Base-by-base conservation (phyloP, 2,888 invertebrate species). In the Vannuccia rotundouncinata region DNA sequence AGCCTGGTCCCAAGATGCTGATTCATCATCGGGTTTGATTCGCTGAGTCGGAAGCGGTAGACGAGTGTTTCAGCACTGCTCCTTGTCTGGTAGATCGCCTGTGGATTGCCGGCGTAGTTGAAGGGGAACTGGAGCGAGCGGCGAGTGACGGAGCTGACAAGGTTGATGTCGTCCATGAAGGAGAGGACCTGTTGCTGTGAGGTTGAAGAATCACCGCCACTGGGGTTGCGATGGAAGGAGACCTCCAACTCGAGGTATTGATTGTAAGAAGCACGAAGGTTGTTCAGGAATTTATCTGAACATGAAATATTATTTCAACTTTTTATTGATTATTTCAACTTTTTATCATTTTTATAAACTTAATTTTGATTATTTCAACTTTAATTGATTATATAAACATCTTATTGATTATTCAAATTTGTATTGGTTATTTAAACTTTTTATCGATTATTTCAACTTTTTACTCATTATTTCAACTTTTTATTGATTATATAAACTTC, bases 261-360 rank as follows among this genome's bases (percentile, higher is more conserved):
- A 77, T 77, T 77, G 27, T 77, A 77, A n/a, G 31, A 31, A 17
- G 45, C 29, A 31, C 77, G 30, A 2, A 30, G 77, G n/a, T 77
- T 45, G 13, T 2, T 31, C 5, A 77, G 77, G 45, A 59, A 77
- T 31, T 77, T 77, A 30, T 45, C 77, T 77, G 27, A 17, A 74
- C 29, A 13, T n/a, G 29, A 10, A 73, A 73, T 17, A 22, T 13
- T 59, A 17, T n/a, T n/a, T n/a, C n/a, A n/a, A n/a, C n/a, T n/a
- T n/a, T n/a, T n/a, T n/a, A n/a, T n/a, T n/a, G n/a, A n/a, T n/a
- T n/a, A n/a, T n/a, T n/a, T n/a, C n/a, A n/a, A n/a, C n/a, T n/a
- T n/a, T n/a, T n/a, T n/a, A n/a, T n/a, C n/a, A n/a, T n/a, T n/a
- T n/a, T n/a, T n/a, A n/a, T n/a, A n/a, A n/a, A n/a, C n/a, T n/a